Percentiles rank a stretch among this genome's conserved stretches.
Conservation (phyloP, 2,797 vertebrate species). For the Streptopelia turtur region DNA sequence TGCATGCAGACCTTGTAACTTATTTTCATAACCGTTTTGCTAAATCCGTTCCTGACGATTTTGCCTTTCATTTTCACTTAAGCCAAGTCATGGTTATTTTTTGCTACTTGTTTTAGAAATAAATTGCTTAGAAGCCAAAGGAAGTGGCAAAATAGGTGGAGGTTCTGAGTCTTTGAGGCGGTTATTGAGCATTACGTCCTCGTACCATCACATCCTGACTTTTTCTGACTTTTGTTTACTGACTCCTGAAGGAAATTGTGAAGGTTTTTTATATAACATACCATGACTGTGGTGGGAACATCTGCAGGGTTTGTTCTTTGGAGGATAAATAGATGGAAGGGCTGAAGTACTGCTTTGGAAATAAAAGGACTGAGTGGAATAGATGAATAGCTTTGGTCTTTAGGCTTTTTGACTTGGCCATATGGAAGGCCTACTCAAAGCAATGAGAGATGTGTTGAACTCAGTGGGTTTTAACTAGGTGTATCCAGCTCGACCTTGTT, state of each 20-base stretch:
- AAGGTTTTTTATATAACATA: not conserved
- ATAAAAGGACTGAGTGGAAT: not conserved
- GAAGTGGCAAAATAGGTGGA: not conserved
- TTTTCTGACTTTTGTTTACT: not conserved
- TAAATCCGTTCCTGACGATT: not conserved
- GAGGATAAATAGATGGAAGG: not conserved
- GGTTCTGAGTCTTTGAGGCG: not conserved
- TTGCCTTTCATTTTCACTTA: not conserved
- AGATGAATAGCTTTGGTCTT: not conserved
- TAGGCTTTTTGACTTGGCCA: not conserved
- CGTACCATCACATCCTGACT: fast-evolving
- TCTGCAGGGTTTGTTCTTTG: not conserved
- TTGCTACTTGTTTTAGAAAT: not conserved
- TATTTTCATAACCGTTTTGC: not conserved
- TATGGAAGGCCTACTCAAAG: not conserved
- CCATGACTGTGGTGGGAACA: not conserved
- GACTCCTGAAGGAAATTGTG: not conserved
- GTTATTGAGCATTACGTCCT: not conserved
- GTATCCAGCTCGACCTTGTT: not conserved
- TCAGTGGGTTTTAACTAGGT: not conserved
- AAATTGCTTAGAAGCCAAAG: not conserved
- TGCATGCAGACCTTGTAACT: not conserved
- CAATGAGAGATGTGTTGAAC: not conserved
- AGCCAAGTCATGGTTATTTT: not conserved
- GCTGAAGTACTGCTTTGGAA: not conserved